phyloP scores from a whole-genome alignment of 2,797 vertebrate genomes.

The Acanthiza pusilla region DNA sequence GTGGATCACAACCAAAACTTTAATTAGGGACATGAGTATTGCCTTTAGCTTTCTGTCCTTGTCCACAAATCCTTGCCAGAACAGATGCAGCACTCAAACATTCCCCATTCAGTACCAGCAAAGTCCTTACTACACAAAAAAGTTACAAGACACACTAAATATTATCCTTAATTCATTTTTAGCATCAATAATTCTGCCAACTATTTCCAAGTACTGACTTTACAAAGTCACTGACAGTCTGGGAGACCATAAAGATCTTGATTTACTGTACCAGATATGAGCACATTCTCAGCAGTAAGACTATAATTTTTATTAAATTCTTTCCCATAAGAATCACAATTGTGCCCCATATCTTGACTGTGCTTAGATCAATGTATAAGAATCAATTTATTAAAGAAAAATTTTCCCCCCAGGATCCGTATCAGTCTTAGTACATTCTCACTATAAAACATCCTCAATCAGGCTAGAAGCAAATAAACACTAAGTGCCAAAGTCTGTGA shows the following conservation, averaged over 20 bases:
- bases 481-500: background rate
- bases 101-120: background rate
- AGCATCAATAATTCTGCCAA: background rate
- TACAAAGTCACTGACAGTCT: background rate
- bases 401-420: background rate
- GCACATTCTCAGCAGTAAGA: background rate
- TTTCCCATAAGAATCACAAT: background rate
- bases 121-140: background rate
- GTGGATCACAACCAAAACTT: background rate
- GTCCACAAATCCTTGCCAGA: background rate
- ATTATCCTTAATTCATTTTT: background rate
- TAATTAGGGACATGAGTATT: background rate
- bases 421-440: background rate
- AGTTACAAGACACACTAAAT: background rate
- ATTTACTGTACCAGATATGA: background rate
- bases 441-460: background rate
- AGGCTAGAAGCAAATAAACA: background rate
- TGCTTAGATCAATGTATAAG: background rate
- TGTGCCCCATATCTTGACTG: background rate
- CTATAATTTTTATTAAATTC: background rate
- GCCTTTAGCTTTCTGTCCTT: background rate
- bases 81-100: background rate
- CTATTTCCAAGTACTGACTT: background rate
- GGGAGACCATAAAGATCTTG: background rate
- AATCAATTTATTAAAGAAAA: background rate